Conservation (phyloP, 2,797 vertebrate species). For the Sebastes cheni region DNA sequence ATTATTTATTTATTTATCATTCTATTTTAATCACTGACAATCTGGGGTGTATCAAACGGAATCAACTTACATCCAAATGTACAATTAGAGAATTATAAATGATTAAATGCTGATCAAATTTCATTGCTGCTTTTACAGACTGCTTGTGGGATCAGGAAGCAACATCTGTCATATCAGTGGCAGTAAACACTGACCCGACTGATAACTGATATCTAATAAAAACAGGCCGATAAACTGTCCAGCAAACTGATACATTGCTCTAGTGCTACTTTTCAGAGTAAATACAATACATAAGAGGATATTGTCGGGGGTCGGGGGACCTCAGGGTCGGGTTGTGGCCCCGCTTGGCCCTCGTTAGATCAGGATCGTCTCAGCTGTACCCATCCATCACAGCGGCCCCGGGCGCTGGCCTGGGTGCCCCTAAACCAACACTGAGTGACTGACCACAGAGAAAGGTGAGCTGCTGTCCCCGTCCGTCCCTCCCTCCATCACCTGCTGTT, state of each 20-base stretch:
- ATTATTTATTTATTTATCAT: not conserved
- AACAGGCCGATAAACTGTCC: not conserved
- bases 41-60: not conserved
- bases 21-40: not conserved
- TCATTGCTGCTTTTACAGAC: not conserved
- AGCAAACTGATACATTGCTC: not conserved
- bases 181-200: not conserved
- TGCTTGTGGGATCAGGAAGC: not conserved
- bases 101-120: not conserved
- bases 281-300: not conserved
- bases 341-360: constrained; percentile 19
- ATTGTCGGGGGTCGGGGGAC: constrained; percentile 1
- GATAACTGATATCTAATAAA: constrained; percentile 12
- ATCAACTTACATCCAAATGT: not conserved
- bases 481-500: constrained; percentile 61
- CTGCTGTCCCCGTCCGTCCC: constrained; percentile 17
- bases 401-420: constrained; percentile 16
- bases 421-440: constrained; percentile 38
- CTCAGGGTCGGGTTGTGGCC: constrained; percentile 34
- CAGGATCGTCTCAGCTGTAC: constrained; percentile 54
- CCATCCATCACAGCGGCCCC: constrained; percentile 54
- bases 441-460: constrained; percentile 45
- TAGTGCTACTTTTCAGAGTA: constrained; percentile 3
- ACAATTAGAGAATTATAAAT: not conserved
- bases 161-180: not conserved